phyloP scores from a whole-genome alignment of 2,797 vertebrate genomes.

The Pteronotus mesoamericanus region DNA sequence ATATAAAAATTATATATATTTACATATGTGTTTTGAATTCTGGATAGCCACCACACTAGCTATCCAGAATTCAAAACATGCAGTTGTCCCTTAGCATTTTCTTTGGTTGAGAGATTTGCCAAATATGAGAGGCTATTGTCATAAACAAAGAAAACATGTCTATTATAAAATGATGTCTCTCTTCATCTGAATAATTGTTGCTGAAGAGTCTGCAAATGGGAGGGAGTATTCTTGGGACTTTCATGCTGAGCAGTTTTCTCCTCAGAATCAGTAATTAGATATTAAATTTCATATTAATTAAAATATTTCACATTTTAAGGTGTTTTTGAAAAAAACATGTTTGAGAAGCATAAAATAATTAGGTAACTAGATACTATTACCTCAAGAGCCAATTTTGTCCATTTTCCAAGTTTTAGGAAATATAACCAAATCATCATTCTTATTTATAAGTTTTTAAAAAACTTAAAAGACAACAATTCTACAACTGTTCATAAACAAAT shows the following conservation, averaged over 20 bases:
- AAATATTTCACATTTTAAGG: conserved; percentile 11
- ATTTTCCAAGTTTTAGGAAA: neutral
- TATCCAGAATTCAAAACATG: neutral
- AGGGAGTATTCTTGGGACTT: neutral
- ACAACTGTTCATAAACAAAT: neutral
- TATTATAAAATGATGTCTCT: neutral
- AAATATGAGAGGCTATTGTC: neutral
- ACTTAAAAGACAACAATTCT: neutral
- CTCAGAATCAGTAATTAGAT: neutral
- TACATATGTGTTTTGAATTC: too few species aligned
- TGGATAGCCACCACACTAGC: neutral
- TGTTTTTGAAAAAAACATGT: neutral
- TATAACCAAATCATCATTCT: neutral
- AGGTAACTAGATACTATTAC: neutral
- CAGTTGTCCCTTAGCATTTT: neutral
- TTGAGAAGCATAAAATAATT: conserved; percentile 14
- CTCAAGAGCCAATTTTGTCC: neutral
- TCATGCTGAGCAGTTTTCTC: neutral
- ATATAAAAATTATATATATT: too few species aligned
- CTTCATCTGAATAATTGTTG: neutral
- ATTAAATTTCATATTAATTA: neutral
- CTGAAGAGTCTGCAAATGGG: neutral
- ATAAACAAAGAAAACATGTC: neutral
- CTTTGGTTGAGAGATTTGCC: neutral
- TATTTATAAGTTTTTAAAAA: neutral